phyloP scores from a whole-genome alignment of 2,888 invertebrate genomes.

The Schizotus pectinicornis region DNA sequence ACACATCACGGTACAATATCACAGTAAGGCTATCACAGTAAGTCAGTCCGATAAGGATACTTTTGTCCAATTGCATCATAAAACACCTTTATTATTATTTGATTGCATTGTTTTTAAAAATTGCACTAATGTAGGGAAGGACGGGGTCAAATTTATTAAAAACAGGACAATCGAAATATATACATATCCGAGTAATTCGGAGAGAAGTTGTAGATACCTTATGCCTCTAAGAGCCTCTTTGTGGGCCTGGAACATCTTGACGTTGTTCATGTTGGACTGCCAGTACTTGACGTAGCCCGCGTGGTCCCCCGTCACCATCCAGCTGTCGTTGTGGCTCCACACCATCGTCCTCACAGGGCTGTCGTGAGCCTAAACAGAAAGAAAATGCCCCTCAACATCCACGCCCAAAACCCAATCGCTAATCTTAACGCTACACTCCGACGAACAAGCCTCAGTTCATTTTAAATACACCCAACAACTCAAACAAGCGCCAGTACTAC shows the following conservation, averaged over 20 bases:
- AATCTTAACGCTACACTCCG: too few relatives aligned
- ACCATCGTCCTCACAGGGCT: conserved; percentile 99
- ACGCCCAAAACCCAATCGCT: too few relatives aligned
- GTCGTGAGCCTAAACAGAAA: conserved; percentile 86
- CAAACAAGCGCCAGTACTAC: too few relatives aligned
- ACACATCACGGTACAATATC: conserved; percentile 51
- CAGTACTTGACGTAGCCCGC: conserved; percentile 99
- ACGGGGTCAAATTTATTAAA: conserved; percentile 55
- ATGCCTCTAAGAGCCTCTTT: conserved; percentile 99
- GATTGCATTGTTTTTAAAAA: conserved; percentile 30
- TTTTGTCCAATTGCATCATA: conserved; percentile 2
- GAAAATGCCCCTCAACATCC: background rate
- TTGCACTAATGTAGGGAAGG: conserved; percentile 51
- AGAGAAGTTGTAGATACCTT: conserved; percentile 73
- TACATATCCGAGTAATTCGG: conserved; percentile 54
- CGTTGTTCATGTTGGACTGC: conserved; percentile 99
- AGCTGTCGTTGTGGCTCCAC: conserved; percentile 99
- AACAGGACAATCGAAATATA: conserved; percentile 45
- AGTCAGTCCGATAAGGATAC: conserved; percentile 15
- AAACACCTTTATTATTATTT: conserved; percentile 32
- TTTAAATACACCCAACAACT: background rate
- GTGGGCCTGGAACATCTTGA: conserved; percentile 99
- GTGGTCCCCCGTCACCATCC: conserved; percentile 99
- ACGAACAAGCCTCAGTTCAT: background rate
- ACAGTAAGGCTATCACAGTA: conserved; percentile 46